A percentile compares a stretch with the other conserved stretches of the same genome.
phyloP scores from a whole-genome alignment of 35 echinoderm and acorn worm genomes.

The Apostichopus parvimensis region DNA sequence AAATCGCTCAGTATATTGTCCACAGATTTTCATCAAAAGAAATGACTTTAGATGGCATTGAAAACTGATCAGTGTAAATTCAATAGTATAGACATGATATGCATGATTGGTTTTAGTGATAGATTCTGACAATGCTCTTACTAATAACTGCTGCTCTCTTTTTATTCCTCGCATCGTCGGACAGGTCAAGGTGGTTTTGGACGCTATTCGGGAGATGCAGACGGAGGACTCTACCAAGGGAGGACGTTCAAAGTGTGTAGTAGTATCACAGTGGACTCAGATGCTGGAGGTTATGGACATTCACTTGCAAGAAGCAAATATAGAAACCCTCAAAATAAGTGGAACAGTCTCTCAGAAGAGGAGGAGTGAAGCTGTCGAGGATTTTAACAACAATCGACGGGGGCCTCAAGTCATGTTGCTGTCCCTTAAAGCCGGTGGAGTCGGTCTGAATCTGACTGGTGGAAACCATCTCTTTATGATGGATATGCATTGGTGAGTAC shows the following conservation, averaged over 20 bases:
- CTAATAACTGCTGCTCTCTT: no score
- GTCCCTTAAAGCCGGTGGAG: constrained; percentile 84
- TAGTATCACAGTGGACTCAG: constrained; percentile 96
- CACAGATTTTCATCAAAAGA: no score
- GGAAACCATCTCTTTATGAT: constrained; percentile 94
- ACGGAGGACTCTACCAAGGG: neutral
- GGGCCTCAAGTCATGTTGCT: constrained; percentile 88
- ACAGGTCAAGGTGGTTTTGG: constrained; percentile 73
- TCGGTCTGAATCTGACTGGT: constrained; percentile 92
- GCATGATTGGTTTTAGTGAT: no score
- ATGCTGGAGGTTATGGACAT: constrained; percentile 86
- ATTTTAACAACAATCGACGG: constrained; percentile 82
- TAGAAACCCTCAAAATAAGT: constrained; percentile 68
- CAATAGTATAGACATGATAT: no score
- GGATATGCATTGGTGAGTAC: constrained; percentile 94
- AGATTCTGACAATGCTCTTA: no score
- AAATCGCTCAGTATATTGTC: no score
- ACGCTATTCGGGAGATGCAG: constrained; percentile 55
- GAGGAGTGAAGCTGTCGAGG: constrained; percentile 77
- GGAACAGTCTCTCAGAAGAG: constrained; percentile 87
- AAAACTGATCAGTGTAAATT: no score
- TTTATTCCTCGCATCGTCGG: no score
- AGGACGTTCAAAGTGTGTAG: constrained; percentile 77
- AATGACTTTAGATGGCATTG: no score
- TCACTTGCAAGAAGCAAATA: constrained; percentile 69